Evolutionary conservation across 2,797 vertebrate species (phyloP).

Genomic region (Emys orbicularis): DNA sequence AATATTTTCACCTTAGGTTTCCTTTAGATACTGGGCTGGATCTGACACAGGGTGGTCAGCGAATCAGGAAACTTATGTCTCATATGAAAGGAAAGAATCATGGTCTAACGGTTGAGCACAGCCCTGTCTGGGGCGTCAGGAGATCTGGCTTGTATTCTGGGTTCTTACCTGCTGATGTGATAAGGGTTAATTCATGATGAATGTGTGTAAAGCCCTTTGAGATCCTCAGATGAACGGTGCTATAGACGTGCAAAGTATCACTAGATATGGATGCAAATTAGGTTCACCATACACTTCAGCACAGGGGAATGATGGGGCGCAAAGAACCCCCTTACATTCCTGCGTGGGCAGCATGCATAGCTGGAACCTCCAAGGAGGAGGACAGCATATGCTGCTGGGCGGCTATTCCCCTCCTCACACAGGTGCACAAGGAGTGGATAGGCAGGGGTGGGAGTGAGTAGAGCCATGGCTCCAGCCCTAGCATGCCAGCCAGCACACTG

Average conservation of each 20-base stretch:
- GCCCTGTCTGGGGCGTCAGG: too few species aligned
- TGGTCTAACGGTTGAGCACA: too few species aligned
- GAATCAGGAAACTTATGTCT: neutral
- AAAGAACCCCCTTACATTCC: neutral
- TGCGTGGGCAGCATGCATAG: neutral
- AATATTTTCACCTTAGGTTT: too few species aligned
- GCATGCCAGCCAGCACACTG: neutral
- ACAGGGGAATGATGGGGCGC: neutral
- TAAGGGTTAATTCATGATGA: fast-evolving
- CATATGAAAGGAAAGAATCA: neutral
- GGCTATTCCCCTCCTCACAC: neutral
- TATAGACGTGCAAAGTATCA: neutral
- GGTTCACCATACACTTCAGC: neutral
- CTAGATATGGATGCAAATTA: neutral
- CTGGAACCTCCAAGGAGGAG: neutral
- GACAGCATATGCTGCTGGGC: neutral
- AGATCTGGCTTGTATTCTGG: neutral
- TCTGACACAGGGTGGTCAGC: too few species aligned
- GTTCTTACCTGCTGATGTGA: neutral
- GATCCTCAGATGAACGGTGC: neutral
- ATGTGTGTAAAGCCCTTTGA: neutral
- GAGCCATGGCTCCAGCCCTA: neutral
- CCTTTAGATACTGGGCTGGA: too few species aligned
- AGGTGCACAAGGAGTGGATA: neutral
- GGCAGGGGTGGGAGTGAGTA: neutral